Evolutionary conservation across 2,888 invertebrate genomes (phyloP).

Genomic region (Callinectes sapidus): DNA sequence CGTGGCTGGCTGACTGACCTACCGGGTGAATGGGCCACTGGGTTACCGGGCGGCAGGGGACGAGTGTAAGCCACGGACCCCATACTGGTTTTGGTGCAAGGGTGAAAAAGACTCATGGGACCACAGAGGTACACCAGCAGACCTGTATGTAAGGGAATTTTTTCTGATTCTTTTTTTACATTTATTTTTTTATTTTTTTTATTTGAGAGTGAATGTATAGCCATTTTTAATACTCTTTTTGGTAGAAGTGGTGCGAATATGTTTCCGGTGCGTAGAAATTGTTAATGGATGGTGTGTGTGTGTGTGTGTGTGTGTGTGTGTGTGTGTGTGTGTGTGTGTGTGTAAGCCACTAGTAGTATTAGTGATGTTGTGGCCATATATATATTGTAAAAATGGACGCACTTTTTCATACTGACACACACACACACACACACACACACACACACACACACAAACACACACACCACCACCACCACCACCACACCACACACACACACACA

Average conservation of each 20-base stretch:
- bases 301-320: not conserved
- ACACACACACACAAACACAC: conserved; percentile 41
- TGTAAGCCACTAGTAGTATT: not conserved
- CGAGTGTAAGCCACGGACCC: not conserved
- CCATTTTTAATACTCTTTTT: not conserved
- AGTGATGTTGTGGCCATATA: not conserved
- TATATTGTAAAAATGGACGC: not conserved
- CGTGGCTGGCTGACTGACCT: not conserved
- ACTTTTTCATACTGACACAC: not conserved
- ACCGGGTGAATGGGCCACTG: no score
- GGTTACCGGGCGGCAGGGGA: not conserved
- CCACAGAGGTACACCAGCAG: not conserved
- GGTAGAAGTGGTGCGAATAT: not conserved
- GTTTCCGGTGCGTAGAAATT: not conserved
- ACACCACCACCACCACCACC: no score
- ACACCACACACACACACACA: conserved; percentile 40
- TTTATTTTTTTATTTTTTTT: not conserved
- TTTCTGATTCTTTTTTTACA: not conserved
- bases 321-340: not conserved
- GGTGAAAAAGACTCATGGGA: not conserved
- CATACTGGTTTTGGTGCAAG: not conserved
- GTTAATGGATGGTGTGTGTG: not conserved
- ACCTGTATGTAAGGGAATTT: not conserved
- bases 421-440: conserved; percentile 45
- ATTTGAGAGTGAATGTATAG: not conserved